A percentile compares a stretch with the other conserved stretches of the same genome.
Evolutionary conservation across 2,797 vertebrate genomes (phyloP).

Genomic region (Sebastes ruberrimus): DNA sequence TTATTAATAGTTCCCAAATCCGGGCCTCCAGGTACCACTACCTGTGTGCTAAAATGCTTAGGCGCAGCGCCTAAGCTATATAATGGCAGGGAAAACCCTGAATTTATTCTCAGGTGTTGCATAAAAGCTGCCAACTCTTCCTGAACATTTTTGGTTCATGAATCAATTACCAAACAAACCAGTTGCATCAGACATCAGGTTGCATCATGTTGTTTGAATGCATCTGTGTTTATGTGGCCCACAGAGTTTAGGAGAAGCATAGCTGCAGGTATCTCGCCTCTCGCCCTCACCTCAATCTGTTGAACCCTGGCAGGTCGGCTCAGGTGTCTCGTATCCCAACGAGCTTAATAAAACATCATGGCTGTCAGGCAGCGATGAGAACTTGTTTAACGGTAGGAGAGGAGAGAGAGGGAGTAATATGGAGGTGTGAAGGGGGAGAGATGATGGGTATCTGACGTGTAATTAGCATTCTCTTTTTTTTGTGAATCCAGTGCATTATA

Average conservation of each 20-base stretch:
- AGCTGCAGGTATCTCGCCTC: background rate
- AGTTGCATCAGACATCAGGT: conserved; percentile 28
- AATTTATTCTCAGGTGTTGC: conserved; percentile 20
- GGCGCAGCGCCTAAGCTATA: too few species aligned
- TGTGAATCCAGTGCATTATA: conserved; percentile 32
- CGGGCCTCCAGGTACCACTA: too few species aligned
- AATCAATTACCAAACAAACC: conserved; percentile 33
- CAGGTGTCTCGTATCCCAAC: conserved; percentile 16
- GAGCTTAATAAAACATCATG: conserved; percentile 52
- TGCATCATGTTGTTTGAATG: conserved; percentile 25
- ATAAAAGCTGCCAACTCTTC: conserved; percentile 15
- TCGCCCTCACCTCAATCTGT: background rate
- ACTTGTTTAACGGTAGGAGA: conserved; percentile 5
- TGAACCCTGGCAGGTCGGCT: background rate
- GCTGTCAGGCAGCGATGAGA: conserved; percentile 33
- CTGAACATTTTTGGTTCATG: conserved; percentile 25
- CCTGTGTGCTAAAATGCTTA: too few species aligned
- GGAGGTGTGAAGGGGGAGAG: conserved; percentile 17
- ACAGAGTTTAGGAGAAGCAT: background rate
- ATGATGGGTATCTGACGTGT: conserved; percentile 36
- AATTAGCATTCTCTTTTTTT: conserved; percentile 33
- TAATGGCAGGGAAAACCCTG: too few species aligned
- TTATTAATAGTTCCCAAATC: too few species aligned
- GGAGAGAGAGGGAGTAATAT: conserved; percentile 12
- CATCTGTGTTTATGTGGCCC: background rate